Conservation (phyloP, 2,113 vertebrate species). For the Aphyosemion australe region DNA sequence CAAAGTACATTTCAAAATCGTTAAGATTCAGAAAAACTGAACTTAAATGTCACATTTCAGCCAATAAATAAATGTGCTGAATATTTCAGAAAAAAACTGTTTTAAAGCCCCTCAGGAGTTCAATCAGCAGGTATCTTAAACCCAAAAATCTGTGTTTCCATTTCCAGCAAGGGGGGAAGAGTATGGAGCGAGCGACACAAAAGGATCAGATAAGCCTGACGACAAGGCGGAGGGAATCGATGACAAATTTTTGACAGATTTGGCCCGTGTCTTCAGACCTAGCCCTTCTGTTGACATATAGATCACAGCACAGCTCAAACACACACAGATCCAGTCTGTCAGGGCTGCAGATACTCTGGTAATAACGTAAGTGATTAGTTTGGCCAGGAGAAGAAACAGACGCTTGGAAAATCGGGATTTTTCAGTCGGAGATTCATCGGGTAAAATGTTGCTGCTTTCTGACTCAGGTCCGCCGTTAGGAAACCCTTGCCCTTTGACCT, state of each 20-base stretch:
- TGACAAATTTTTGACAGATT: conserved; percentile 84
- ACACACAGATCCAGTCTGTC: conserved; percentile 58
- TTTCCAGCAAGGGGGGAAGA: conserved; percentile 56
- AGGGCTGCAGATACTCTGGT: conserved; percentile 28
- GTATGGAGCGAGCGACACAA: conserved; percentile 59
- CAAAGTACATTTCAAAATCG: conserved; percentile 1
- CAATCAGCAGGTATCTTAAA: conserved; percentile 35
- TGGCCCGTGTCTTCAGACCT: conserved; percentile 78
- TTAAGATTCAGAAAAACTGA: neutral
- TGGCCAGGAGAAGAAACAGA: conserved; percentile 12
- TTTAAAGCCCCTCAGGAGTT: conserved; percentile 35
- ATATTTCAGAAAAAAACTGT: conserved; percentile 28
- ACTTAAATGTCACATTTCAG: neutral
- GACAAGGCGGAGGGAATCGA: conserved; percentile 83
- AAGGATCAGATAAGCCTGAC: conserved; percentile 82
- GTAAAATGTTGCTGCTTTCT: conserved; percentile 25
- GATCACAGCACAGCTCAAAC: conserved; percentile 73
- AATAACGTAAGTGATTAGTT: conserved; percentile 42
- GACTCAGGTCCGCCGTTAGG: conserved; percentile 22
- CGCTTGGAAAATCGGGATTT: conserved; percentile 13
- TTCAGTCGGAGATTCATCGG: neutral
- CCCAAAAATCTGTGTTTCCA: conserved; percentile 59
- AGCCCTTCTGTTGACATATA: conserved; percentile 81
- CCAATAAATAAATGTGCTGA: neutral
- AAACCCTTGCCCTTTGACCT: conserved; percentile 58